A percentile compares a stretch with the other conserved stretches of the same genome.
Evolutionary conservation across 2,888 invertebrate genomes (phyloP).

Genomic region (Epistrophe eligans): DNA sequence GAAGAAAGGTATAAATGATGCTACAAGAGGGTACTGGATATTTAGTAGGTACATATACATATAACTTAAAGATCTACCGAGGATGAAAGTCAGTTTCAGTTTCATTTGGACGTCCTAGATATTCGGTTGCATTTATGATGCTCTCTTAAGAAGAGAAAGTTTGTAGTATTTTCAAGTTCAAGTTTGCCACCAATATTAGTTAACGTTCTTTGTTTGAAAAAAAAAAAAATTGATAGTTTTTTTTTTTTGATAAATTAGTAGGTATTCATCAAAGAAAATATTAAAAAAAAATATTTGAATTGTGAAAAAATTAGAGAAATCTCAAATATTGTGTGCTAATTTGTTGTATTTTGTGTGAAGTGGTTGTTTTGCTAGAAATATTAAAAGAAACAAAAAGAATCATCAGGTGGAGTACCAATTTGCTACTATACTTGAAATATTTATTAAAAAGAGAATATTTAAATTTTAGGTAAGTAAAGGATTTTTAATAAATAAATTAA

Average conservation of each 20-base stretch:
- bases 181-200: background rate
- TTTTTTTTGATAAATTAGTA: background rate
- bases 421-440: background rate
- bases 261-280: background rate
- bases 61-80: slow-evolving; percentile 51
- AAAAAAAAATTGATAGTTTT: background rate
- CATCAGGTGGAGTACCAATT: slow-evolving; percentile 4
- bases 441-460: background rate
- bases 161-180: slow-evolving; percentile 31
- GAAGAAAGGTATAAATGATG: slow-evolving; percentile 5
- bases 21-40: slow-evolving; percentile 23
- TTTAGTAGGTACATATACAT: slow-evolving; percentile 3
- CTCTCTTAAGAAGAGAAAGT: slow-evolving; percentile 7
- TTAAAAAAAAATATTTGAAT: background rate
- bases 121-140: slow-evolving; percentile 49
- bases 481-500: too few species aligned
- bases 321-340: background rate
- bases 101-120: slow-evolving; percentile 73
- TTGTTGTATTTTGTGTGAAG: background rate
- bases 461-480: background rate
- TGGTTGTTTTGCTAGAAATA: background rate
- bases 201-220: background rate
- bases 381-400: background rate
- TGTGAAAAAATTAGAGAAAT: background rate
- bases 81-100: slow-evolving; percentile 73